These are phyloP conservation scores for Trochalopteron elliotii DNA, from an alignment of 2,113 vertebrate species.

Conservation along the genomic window DNA sequence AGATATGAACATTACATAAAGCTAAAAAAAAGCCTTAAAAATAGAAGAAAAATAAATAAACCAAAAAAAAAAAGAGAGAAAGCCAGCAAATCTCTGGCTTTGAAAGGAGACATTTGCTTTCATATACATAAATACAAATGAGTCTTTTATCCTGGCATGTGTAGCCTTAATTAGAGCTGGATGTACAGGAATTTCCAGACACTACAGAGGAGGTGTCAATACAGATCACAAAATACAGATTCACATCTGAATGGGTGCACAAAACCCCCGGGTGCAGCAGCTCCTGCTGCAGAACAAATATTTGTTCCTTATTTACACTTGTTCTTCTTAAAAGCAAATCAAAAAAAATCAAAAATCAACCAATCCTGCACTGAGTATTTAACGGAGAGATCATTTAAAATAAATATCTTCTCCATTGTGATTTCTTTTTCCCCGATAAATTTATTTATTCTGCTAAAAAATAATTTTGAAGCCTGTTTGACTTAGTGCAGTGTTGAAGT, in stretches of 20 bases:
- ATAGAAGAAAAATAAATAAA: constrained; percentile 40
- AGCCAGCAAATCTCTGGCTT: neutral
- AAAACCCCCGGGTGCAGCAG: neutral
- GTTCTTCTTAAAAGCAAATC: neutral
- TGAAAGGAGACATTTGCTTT: constrained; percentile 31
- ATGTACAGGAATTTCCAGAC: neutral
- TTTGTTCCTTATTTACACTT: neutral
- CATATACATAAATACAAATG: constrained; percentile 15
- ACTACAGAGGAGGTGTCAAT: neutral
- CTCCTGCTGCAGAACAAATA: neutral
- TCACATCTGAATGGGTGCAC: neutral
- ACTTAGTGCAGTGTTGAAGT: neutral
- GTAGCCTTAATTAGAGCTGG: neutral
- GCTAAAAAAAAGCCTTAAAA: neutral
- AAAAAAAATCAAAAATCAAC: neutral
- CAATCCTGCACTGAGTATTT: neutral
- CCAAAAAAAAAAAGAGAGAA: neutral
- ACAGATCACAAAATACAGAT: neutral
- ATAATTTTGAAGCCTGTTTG: neutral
- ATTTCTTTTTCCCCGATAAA: neutral
- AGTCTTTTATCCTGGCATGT: constrained; percentile 2
- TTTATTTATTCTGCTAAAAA: neutral
- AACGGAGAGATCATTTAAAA: neutral
- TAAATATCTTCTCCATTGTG: fast-evolving
- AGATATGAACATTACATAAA: neutral